phyloP scores from a whole-genome alignment of 2,797 vertebrate genomes.

The Rhynchonycteris naso region DNA sequence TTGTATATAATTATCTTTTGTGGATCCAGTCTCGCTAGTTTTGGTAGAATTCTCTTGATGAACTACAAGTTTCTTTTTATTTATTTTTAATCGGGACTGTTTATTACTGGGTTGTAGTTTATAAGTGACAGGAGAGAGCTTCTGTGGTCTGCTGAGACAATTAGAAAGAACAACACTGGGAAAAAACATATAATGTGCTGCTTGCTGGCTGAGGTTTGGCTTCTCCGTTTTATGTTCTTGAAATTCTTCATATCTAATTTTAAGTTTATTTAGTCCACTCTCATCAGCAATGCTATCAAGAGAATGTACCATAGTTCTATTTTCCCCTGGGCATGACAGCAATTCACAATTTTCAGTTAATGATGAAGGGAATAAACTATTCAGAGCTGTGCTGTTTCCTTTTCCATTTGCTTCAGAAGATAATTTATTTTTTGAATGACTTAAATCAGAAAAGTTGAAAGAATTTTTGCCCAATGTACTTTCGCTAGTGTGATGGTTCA shows the following conservation, averaged over 20 bases:
- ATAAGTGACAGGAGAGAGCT: conserved; percentile 87
- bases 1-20: conserved; percentile 86
- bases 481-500: conserved; percentile 85
- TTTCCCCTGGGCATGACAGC: conserved; percentile 85
- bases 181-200: conserved; percentile 99
- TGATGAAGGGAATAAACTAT: conserved; percentile 84
- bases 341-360: conserved; percentile 87
- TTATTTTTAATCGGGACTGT: conserved; percentile 91
- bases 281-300: conserved; percentile 90
- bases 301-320: conserved; percentile 84
- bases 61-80: conserved; percentile 89
- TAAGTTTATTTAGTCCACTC: conserved; percentile 95
- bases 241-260: conserved; percentile 98
- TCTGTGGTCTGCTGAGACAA: conserved; percentile 94
- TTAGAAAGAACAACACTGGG: conserved; percentile 99
- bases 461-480: conserved; percentile 86
- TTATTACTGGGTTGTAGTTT: conserved; percentile 91
- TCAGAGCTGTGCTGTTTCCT: conserved; percentile 81
- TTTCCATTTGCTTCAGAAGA: conserved; percentile 86
- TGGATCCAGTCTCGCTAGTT: conserved; percentile 76
- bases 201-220: conserved; percentile 95
- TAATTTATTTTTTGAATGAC: conserved; percentile 86
- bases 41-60: conserved; percentile 82
- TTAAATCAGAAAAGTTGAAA: conserved; percentile 86
- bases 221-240: conserved; percentile 96